Percentiles rank a stretch among this genome's conserved stretches.
These are phyloP conservation scores for Plemyria rubiginata DNA, from an alignment of 2,888 invertebrate genomes.

Conservation along the genomic window DNA sequence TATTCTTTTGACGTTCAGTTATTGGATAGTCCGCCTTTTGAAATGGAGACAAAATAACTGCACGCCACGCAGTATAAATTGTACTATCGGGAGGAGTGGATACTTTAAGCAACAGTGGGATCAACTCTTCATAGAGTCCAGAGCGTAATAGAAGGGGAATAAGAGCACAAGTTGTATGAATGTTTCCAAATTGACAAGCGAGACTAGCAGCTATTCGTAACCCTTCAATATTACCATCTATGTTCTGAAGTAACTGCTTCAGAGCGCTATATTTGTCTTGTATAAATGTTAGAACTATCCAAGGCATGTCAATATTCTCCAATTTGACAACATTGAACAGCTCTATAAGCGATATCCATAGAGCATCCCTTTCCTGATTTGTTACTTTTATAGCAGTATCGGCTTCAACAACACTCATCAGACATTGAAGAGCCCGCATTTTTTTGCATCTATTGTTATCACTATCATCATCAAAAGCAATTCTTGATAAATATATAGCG, in stretches of 20 bases:
- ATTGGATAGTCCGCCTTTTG: constrained; percentile 79
- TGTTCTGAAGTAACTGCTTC: constrained; percentile 68
- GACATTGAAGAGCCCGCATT: constrained; percentile 77
- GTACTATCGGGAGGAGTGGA: constrained; percentile 63
- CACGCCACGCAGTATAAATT: constrained; percentile 72
- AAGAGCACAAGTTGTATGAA: constrained; percentile 58
- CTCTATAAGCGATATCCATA: constrained; percentile 76
- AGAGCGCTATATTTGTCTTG: constrained; percentile 74
- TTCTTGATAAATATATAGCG: constrained; percentile 78
- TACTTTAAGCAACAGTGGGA: constrained; percentile 69
- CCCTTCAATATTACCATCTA: constrained; percentile 63
- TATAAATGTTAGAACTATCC: constrained; percentile 72
- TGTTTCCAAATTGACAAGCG: constrained; percentile 63
- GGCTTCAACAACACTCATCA: constrained; percentile 76
- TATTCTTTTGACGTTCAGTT: constrained; percentile 73
- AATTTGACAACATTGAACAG: constrained; percentile 70
- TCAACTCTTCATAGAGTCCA: constrained; percentile 70
- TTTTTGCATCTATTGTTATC: constrained; percentile 78
- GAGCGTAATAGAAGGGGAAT: constrained; percentile 65
- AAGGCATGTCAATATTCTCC: constrained; percentile 78
- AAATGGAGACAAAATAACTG: constrained; percentile 74
- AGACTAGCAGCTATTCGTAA: constrained; percentile 70
- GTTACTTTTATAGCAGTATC: constrained; percentile 78
- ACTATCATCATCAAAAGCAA: constrained; percentile 77
- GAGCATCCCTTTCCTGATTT: constrained; percentile 66